These are phyloP conservation scores for Hemichromis elongatus DNA, from an alignment of 2,113 vertebrate species.

Conservation along the genomic window DNA sequence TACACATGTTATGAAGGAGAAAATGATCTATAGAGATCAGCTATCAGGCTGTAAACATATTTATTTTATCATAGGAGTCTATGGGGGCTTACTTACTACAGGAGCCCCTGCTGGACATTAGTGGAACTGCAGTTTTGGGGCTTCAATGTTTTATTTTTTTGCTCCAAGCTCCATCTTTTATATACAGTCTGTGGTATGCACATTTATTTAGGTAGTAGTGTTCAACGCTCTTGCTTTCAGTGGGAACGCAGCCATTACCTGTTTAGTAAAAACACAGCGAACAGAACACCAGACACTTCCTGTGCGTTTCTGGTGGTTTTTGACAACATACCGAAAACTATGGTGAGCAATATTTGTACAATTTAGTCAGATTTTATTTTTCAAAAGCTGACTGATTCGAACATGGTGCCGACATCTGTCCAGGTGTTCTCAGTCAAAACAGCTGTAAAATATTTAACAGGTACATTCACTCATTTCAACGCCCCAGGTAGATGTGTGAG, in stretches of 20 bases:
- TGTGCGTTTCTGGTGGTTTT: not conserved
- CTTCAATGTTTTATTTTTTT: not conserved
- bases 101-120: not conserved
- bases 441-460: not conserved
- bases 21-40: not conserved
- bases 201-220: not conserved
- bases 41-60: too few species aligned
- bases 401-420: not conserved
- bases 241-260: not conserved
- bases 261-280: not conserved
- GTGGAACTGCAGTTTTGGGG: not conserved
- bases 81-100: fast-evolving
- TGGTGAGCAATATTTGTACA: not conserved
- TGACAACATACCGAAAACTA: not conserved
- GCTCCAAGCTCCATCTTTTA: not conserved
- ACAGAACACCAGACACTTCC: not conserved
- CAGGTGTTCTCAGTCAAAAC: not conserved
- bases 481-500: fast-evolving
- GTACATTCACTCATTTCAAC: fast-evolving
- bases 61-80: not conserved
- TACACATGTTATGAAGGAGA: not conserved
- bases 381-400: not conserved
- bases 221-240: not conserved
- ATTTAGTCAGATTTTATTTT: not conserved
- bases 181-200: not conserved